Evolutionary conservation across 2,113 vertebrate genomes (phyloP).

Genomic region (Empidonax traillii): DNA sequence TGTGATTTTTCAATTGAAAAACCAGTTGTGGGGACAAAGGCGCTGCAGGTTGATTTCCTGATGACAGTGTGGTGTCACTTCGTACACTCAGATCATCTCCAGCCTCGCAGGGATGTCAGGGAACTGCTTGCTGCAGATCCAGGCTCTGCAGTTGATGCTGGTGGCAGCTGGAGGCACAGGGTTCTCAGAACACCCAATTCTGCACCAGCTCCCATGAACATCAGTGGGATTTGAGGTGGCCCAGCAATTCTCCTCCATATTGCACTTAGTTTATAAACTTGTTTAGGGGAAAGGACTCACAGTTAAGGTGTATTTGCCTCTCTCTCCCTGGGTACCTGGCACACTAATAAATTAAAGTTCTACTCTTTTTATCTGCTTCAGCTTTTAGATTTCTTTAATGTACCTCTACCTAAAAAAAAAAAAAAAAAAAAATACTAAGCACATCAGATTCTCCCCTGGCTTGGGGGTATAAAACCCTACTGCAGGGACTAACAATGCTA

Average conservation of each 20-base stretch:
- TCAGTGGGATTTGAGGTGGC: not conserved
- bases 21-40: not conserved
- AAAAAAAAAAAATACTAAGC: too few species aligned
- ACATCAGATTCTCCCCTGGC: not conserved
- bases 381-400: not conserved
- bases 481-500: not conserved
- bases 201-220: not conserved
- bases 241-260: not conserved
- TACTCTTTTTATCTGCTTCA: not conserved
- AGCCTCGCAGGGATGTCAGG: not conserved
- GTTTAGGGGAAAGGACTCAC: not conserved
- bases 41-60: not conserved
- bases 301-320: not conserved
- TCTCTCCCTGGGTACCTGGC: not conserved
- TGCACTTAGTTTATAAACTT: not conserved
- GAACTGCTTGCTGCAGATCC: not conserved
- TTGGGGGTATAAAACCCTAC: accelerated
- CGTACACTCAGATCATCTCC: accelerated
- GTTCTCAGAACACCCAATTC: accelerated
- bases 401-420: not conserved
- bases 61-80: not conserved
- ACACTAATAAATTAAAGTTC: not conserved
- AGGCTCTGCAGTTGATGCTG: not conserved
- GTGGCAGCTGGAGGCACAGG: not conserved
- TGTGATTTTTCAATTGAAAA: not conserved